Conservation (phyloP, 2,113 vertebrate genomes). For the Caretta caretta region DNA sequence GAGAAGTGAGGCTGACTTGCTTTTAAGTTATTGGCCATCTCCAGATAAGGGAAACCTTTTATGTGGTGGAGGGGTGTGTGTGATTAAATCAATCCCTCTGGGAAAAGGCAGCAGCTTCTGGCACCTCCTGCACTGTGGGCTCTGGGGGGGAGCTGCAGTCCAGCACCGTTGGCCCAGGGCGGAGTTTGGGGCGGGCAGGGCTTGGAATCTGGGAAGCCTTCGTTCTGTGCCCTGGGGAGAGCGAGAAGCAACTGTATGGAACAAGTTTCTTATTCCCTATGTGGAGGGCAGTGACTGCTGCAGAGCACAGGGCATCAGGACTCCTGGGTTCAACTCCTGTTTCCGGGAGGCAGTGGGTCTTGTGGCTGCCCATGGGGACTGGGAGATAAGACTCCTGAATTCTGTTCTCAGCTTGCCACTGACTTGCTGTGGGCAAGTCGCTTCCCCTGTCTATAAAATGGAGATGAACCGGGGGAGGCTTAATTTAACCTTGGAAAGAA, state of each 20-base stretch:
- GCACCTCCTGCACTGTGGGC: no score
- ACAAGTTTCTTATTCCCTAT: not conserved
- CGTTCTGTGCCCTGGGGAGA: no score
- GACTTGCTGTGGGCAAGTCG: not conserved
- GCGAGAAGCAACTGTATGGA: no score
- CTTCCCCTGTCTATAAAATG: not conserved
- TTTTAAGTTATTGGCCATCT: not conserved
- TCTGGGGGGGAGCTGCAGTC: not conserved
- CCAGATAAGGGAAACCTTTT: not conserved
- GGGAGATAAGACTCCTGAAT: not conserved
- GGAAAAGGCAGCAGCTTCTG: not conserved
- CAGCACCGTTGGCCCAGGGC: not conserved
- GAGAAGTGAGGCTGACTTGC: not conserved
- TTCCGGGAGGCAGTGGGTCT: not conserved
- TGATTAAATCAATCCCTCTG: not conserved
- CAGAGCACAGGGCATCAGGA: not conserved
- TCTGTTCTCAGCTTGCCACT: not conserved
- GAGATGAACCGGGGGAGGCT: not conserved
- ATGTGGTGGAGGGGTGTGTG: no score
- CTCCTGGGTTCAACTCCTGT: not conserved
- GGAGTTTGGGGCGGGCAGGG: not conserved
- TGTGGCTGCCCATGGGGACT: not conserved
- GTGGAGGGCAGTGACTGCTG: not conserved
- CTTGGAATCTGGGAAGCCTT: not conserved
- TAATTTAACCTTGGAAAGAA: not conserved